Conservation (phyloP, 2,797 vertebrate genomes). For the Myripristis jacobus region DNA sequence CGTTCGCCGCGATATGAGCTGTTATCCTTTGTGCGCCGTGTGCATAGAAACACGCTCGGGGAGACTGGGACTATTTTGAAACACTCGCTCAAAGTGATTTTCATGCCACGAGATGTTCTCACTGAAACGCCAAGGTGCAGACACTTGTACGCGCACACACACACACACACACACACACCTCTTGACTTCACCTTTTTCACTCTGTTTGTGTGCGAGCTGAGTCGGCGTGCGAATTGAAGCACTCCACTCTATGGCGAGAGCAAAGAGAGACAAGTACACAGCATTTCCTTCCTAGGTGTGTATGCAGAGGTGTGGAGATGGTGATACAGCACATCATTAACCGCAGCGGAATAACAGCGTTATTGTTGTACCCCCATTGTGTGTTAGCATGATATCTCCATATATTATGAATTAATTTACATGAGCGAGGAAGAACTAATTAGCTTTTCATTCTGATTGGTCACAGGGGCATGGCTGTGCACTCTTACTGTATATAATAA, state of each 20-base stretch:
- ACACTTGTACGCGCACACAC: conserved; percentile 10
- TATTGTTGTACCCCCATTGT: no score
- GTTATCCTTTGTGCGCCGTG: not conserved
- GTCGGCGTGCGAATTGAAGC: not conserved
- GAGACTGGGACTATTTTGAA: no score
- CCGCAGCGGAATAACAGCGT: no score
- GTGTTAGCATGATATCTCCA: no score
- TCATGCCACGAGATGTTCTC: not conserved
- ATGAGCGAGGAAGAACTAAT: no score
- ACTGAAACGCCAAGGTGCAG: not conserved
- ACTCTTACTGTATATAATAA: no score
- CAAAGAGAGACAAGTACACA: not conserved
- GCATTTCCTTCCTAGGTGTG: not conserved
- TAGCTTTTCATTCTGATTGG: no score
- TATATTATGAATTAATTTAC: no score
- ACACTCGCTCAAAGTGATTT: no score
- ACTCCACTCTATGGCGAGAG: not conserved
- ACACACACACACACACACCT: not conserved
- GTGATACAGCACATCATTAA: not conserved
- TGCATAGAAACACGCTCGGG: conserved; percentile 14
- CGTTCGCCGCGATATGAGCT: not conserved
- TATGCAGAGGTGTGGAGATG: not conserved
- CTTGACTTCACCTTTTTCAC: no score
- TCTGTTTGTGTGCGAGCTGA: no score
- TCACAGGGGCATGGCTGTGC: no score